Base-by-base conservation (phyloP, 2,888 invertebrate genomes). In the Megalurothrips usitatus region DNA sequence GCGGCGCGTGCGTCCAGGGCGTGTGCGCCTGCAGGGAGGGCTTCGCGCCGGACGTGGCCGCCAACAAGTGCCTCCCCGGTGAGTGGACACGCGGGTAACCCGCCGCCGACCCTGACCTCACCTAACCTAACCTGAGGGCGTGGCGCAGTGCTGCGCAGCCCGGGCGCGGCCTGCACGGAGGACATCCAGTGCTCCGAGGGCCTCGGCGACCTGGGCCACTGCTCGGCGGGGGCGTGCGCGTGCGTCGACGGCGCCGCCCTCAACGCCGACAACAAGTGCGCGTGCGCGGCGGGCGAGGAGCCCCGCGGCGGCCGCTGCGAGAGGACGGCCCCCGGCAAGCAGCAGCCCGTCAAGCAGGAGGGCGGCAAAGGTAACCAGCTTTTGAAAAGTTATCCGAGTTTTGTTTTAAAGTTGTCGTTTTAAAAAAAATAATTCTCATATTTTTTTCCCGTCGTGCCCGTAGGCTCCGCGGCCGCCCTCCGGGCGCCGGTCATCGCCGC, bases 171-270 rank as follows among this genome's bases (percentile, higher is more conserved):
- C 58, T 58, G 58, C 58, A 19, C 17, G 58, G 58, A 58, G 58
- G 58, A 58, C 58, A 58, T 58, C 58, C 58, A 58, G 58, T 58
- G 58, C 58, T 58, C 58, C 14, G 58, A 58, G 14, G 58, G 58
- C 4, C 58, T 58, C 14, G 58, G 58, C 19, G 58, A 58, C 58
- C 58, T 58, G 58, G 58, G 58, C 58, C 58, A 19, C 58, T 58
- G 58, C 58, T 58, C 58, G 0, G 58, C 14, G 58, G 58, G 58
- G 14, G 6, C 17, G 58, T 58, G 58, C 58, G 58, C 58, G 19
- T 58, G 58, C 58, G 19, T 19, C 58, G 58, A 58, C 14, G 58
- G 58, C 58, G 58, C 58, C 58, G 58, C 14, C 14, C 58, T 14
- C 58, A 19, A 4, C 58, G 58, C 58, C 19, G 14, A 58, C 58